Conservation (phyloP, 2,797 vertebrate species). For the Lemur catta region DNA sequence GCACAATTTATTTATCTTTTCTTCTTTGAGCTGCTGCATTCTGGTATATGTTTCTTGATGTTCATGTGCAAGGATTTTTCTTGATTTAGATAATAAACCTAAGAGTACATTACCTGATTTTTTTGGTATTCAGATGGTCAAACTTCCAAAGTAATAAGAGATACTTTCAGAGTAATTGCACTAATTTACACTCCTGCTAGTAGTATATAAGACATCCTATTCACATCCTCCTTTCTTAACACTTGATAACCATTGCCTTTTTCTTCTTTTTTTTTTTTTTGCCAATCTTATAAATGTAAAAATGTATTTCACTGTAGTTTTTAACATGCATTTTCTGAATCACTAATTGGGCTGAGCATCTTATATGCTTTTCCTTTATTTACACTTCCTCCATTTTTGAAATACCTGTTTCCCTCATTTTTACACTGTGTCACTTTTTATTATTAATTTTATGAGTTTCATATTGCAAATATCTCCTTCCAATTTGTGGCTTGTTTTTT, state of each 20-base stretch:
- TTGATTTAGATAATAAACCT: neutral
- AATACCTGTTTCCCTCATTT: neutral
- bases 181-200: neutral
- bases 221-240: neutral
- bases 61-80: conserved; percentile 22
- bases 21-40: neutral
- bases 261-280: neutral
- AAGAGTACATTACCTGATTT: neutral
- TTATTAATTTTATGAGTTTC: neutral
- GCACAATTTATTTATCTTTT: conserved; percentile 20
- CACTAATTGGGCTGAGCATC: neutral
- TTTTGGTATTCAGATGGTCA: neutral
- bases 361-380: neutral
- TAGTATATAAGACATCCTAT: neutral
- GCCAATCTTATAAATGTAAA: neutral
- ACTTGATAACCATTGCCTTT: neutral
- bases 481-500: neutral
- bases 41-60: neutral
- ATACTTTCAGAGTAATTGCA: neutral
- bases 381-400: neutral
- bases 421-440: neutral
- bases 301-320: neutral
- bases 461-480: neutral
- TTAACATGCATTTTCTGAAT: conserved; percentile 12
- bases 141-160: neutral